Evolutionary conservation across 2,113 vertebrate genomes (phyloP).

Genomic region (Ardeotis arabs): DNA sequence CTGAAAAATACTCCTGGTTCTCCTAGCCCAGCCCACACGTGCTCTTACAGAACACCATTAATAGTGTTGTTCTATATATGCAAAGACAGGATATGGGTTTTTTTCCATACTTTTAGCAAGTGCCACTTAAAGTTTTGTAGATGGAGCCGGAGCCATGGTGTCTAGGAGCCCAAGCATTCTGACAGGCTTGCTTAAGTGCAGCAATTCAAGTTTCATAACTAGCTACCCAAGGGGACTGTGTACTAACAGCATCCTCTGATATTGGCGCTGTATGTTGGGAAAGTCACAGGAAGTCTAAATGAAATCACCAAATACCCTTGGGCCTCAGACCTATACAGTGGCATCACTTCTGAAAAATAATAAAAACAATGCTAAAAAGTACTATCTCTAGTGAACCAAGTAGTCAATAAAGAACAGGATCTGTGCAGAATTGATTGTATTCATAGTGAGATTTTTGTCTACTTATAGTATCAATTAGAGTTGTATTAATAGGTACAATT

Average conservation of each 20-base stretch:
- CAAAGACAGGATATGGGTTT: slow-evolving; percentile 85
- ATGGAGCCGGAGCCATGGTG: slow-evolving; percentile 84
- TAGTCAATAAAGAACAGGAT: slow-evolving; percentile 66
- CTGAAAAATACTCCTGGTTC: not conserved
- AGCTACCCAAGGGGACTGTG: slow-evolving; percentile 69
- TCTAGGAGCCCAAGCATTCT: slow-evolving; percentile 78
- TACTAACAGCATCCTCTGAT: slow-evolving; percentile 63
- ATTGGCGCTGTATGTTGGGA: slow-evolving; percentile 50
- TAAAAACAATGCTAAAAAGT: slow-evolving; percentile 29
- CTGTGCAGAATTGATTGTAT: slow-evolving; percentile 65
- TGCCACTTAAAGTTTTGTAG: slow-evolving; percentile 84
- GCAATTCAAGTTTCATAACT: slow-evolving; percentile 77
- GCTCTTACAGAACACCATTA: slow-evolving; percentile 79
- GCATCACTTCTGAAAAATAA: slow-evolving; percentile 54
- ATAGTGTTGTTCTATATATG: slow-evolving; percentile 64
- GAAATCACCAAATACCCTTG: slow-evolving; percentile 44
- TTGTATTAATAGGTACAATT: slow-evolving; percentile 69
- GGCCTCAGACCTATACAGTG: slow-evolving; percentile 30
- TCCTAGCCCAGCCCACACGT: slow-evolving; percentile 44
- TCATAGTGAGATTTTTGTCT: slow-evolving; percentile 46
- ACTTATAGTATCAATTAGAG: slow-evolving; percentile 59
- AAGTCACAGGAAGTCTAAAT: slow-evolving; percentile 72
- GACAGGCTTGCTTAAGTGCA: slow-evolving; percentile 80
- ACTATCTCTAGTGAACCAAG: not conserved
- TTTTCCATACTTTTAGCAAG: slow-evolving; percentile 85